These are phyloP conservation scores for Borostomias antarcticus DNA, from an alignment of 2,797 vertebrate species.

Conservation along the genomic window DNA sequence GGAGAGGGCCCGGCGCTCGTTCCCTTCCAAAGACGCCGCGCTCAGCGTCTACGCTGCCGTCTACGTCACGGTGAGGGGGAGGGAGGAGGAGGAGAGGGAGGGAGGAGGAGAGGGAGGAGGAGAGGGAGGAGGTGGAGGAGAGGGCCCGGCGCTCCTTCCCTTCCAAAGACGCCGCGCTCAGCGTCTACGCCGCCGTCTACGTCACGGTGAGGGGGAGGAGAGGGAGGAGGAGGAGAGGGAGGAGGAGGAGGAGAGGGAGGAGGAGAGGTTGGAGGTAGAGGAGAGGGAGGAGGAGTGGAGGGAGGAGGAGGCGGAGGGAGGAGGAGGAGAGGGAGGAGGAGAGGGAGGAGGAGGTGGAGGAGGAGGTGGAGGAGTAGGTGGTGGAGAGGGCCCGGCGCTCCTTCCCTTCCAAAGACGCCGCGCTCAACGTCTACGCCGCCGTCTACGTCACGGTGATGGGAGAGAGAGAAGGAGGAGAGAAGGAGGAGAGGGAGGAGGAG, in stretches of 20 bases:
- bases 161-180: slow-evolving; percentile 95
- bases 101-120: too few species aligned
- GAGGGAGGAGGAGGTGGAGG: too few species aligned
- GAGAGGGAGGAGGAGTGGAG: too few species aligned
- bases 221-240: neutral
- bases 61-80: slow-evolving; percentile 89
- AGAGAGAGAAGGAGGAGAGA: too few species aligned
- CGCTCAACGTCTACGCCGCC: slow-evolving; percentile 94
- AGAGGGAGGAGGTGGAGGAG: too few species aligned
- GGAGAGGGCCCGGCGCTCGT: slow-evolving; percentile 91
- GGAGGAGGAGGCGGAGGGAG: too few species aligned
- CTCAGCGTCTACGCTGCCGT: slow-evolving; percentile 95
- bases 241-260: too few species aligned
- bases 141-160: slow-evolving; percentile 93
- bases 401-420: slow-evolving; percentile 96
- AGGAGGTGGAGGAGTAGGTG: too few species aligned
- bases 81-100: neutral
- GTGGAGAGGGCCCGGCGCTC: slow-evolving; percentile 90
- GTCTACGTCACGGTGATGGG: slow-evolving; percentile 94
- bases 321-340: too few species aligned
- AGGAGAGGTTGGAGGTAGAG: too few species aligned
- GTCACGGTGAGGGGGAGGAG: slow-evolving; percentile 83
- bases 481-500: neutral
- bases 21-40: slow-evolving; percentile 96
- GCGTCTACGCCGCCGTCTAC: slow-evolving; percentile 95